Conservation (phyloP, 37 sponge, comb jelly and placozoan species). For the Mnemiopsis leidyi region DNA sequence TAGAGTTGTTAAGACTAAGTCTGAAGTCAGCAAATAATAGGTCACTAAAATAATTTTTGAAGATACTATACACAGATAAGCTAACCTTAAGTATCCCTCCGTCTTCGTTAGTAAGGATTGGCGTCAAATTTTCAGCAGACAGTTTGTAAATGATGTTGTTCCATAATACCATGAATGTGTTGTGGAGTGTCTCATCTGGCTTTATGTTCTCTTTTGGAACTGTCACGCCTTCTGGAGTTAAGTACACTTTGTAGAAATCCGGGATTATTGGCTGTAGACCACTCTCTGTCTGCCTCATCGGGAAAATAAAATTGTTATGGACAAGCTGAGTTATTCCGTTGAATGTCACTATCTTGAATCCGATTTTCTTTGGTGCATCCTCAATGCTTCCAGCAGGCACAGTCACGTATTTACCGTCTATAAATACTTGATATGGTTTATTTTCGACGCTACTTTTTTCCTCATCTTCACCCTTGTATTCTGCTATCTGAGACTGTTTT, state of each 20-base stretch:
- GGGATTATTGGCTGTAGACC: background rate
- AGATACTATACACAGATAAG: too few relatives aligned
- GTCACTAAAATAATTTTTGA: too few relatives aligned
- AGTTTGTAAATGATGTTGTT: background rate
- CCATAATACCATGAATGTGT: slow-evolving; percentile 5
- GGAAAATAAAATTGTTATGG: background rate
- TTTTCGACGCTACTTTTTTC: background rate
- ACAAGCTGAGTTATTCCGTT: background rate
- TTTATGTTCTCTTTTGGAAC: slow-evolving; percentile 24
- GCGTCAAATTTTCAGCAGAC: background rate
- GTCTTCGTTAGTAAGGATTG: background rate
- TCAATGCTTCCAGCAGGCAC: background rate
- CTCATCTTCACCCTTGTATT: background rate
- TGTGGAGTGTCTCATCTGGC: slow-evolving; percentile 1
- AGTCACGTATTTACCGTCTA: background rate
- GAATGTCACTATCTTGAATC: background rate
- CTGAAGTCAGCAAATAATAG: too few relatives aligned
- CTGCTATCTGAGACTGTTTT: background rate
- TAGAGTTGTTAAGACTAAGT: too few relatives aligned
- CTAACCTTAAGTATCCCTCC: too few relatives aligned
- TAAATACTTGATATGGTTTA: background rate
- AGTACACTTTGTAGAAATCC: background rate
- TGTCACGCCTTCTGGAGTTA: background rate
- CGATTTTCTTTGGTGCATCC: background rate
- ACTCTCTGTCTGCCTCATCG: background rate